These are phyloP conservation scores for Trematomus bernacchii DNA, from an alignment of 2,797 vertebrate species.

Conservation along the genomic window DNA sequence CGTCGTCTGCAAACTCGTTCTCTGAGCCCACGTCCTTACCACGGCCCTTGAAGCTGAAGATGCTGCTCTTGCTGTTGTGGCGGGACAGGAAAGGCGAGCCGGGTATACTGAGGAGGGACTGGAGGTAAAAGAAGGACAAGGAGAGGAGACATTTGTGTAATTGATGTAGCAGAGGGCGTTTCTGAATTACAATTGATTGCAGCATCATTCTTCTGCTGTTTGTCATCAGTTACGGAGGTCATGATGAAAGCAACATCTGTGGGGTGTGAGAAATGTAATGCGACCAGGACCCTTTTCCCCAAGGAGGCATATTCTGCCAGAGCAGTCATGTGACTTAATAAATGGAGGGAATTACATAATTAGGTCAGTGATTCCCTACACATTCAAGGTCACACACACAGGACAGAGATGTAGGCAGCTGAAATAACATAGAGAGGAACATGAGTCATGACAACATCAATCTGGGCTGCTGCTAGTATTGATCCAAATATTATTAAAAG, in stretches of 20 bases:
- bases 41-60: slow-evolving; percentile 96
- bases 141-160: slow-evolving; percentile 29
- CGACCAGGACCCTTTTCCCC: slow-evolving; percentile 31
- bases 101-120: slow-evolving; percentile 98
- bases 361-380: slow-evolving; percentile 57
- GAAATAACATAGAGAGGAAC: slow-evolving; percentile 26
- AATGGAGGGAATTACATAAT: slow-evolving; percentile 59
- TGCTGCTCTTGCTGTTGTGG: slow-evolving; percentile 99
- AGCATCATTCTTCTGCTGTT: slow-evolving; percentile 41
- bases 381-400: slow-evolving; percentile 60
- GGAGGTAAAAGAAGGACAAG: slow-evolving; percentile 11
- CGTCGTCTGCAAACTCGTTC: slow-evolving; percentile 97
- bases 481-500: slow-evolving; percentile 30
- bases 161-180: slow-evolving; percentile 18
- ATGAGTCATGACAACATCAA: slow-evolving; percentile 45
- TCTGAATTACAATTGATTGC: slow-evolving; percentile 50
- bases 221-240: slow-evolving; percentile 56
- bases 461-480: slow-evolving; percentile 34
- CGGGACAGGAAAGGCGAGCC: slow-evolving; percentile 97
- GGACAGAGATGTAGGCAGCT: slow-evolving; percentile 26
- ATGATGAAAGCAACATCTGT: slow-evolving; percentile 55
- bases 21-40: slow-evolving; percentile 94
- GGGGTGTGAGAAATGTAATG: slow-evolving; percentile 24
- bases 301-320: slow-evolving; percentile 27
- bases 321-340: slow-evolving; percentile 52